A percentile compares a stretch with the other conserved stretches of the same genome.
These are phyloP conservation scores for Pentamera pediparva DNA, from an alignment of 53 echinoderm and acorn worm genomes.

Conservation along the genomic window DNA sequence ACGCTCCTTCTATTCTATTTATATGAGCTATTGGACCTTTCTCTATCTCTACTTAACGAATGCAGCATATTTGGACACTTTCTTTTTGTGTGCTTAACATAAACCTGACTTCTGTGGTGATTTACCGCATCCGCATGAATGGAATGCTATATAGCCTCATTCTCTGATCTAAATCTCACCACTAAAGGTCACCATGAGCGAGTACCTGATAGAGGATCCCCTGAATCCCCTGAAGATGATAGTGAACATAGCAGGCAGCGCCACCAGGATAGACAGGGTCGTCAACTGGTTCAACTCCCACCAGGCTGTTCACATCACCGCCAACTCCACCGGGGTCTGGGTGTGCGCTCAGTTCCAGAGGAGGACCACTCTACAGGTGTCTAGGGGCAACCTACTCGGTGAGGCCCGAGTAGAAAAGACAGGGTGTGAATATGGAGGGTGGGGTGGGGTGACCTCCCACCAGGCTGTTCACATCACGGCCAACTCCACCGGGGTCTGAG, in stretches of 20 bases:
- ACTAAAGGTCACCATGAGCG: conserved; percentile 82
- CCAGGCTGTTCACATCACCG: conserved; percentile 73
- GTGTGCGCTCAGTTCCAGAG: conserved; percentile 80
- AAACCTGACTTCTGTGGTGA: too few species aligned
- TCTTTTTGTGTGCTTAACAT: too few species aligned
- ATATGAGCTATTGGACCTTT: too few species aligned
- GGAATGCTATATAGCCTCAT: too few species aligned
- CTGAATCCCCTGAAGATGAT: conserved; percentile 66
- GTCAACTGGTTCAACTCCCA: conserved; percentile 72
- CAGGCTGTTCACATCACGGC: conserved; percentile 78
- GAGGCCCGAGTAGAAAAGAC: neutral
- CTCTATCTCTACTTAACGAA: too few species aligned
- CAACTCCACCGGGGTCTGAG: conserved; percentile 71
- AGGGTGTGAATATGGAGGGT: neutral
- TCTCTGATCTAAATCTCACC: too few species aligned
- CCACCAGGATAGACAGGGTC: conserved; percentile 58
- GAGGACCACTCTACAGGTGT: conserved; percentile 84
- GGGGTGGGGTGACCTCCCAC: conserved; percentile 66
- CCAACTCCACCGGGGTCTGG: conserved; percentile 73
- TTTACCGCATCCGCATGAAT: too few species aligned
- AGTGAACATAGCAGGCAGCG: conserved; percentile 63
- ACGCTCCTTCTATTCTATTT: too few species aligned
- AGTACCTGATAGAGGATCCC: conserved; percentile 96
- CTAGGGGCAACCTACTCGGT: conserved; percentile 88
- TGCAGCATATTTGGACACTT: too few species aligned